Evolutionary conservation across 1,140 invertebrate genomes (phyloP).

Genomic region (Ectropis grisescens): DNA sequence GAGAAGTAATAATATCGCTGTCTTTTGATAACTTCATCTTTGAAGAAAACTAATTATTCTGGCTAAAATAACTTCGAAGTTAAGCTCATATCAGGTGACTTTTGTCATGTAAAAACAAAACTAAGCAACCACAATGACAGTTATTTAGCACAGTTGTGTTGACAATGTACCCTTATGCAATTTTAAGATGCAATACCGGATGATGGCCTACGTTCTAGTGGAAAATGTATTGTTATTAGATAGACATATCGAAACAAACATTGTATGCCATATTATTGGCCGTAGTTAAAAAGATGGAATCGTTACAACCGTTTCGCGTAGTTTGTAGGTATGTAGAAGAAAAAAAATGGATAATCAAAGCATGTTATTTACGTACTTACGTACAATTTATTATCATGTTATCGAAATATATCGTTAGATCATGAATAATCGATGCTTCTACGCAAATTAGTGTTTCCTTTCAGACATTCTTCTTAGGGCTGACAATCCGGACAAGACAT

Average conservation of each 20-base stretch:
- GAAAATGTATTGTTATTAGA: slow-evolving; percentile 46
- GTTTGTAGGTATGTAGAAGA: slow-evolving; percentile 52
- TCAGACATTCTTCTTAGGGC: slow-evolving; percentile 11
- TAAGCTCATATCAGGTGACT: no score
- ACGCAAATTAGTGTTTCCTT: slow-evolving; percentile 33
- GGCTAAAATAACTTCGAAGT: no score
- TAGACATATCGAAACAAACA: slow-evolving; percentile 25
- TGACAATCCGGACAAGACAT: no score
- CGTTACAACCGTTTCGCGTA: slow-evolving; percentile 55
- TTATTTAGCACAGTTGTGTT: no score
- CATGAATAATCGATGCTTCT: slow-evolving; percentile 53
- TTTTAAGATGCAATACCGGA: no score
- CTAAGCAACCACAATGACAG: no score
- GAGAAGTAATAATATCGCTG: no score
- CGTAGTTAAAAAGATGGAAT: slow-evolving; percentile 47
- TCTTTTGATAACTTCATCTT: no score
- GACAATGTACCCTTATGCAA: no score
- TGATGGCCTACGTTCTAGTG: slow-evolving; percentile 42
- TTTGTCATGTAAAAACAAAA: no score
- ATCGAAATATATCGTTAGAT: slow-evolving; percentile 60
- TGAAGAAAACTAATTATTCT: no score
- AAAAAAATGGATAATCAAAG: slow-evolving; percentile 33
- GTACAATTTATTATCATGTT: no score
- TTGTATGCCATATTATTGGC: slow-evolving; percentile 39
- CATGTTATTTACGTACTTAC: slow-evolving; percentile 53